Evolutionary conservation across 2,888 invertebrate species (phyloP), one percentile per base, ranked within the genome.

Genomic region (Anagyrus pseudococci): DNA sequence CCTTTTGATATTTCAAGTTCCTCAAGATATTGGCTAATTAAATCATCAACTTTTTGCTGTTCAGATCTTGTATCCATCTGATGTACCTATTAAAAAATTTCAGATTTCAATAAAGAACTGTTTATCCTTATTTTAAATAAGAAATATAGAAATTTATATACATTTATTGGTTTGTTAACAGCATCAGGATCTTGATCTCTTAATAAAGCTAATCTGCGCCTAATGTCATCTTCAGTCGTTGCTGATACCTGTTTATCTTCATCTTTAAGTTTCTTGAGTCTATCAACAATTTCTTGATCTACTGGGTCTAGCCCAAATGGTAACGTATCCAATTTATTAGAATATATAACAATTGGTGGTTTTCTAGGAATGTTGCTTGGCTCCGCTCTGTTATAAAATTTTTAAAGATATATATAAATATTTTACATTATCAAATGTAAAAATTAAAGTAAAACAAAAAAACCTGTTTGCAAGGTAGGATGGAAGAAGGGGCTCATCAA

Each of bases 11-110:
- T 57, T n/a, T 83, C 81, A n/a, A 84, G 72, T 68, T 84, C 84
- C 50, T 75, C 80, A 8, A 81, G 64, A 71, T 83, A 84, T 68
- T 85, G 81, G 56, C 82, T 80, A 62, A 93, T 75, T n/a, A 93
- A 81, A 72, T 89, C 88, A 73, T 90, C 86, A 22, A 86, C 85
- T 81, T 90, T 89, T 71, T 92, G 86, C 74, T 89, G 71, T 63
- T 90, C 89, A 15, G 87, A 86, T 76, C 89, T 84, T 46, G 83
- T 82, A 71, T 90, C 89, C 17, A 83, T 83, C 40, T 69, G 57
- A 56, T 77, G 64, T 26, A 76, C 69, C 78, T 80, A 64, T 59
- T 33, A 57, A 41, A 54, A 58, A 25, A 50, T 55, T 22, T 43
- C 4, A 23, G 10, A 17, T 26, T 23, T 49, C 2, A 46, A 40